phyloP scores from a whole-genome alignment of 2,113 vertebrate genomes.

The Genyomyrus donnyi region DNA sequence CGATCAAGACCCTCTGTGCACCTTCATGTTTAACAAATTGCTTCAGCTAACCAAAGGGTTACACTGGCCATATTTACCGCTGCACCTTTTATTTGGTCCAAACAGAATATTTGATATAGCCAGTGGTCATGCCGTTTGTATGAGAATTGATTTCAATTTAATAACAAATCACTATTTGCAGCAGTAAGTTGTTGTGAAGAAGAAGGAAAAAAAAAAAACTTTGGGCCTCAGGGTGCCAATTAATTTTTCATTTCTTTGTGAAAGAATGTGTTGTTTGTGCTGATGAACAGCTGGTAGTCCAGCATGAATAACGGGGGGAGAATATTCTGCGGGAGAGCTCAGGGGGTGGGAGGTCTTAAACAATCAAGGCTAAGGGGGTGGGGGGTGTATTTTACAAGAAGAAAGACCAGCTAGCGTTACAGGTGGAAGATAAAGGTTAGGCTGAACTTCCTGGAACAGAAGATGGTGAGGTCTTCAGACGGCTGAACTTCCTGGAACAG shows the following conservation, averaged over 20 bases:
- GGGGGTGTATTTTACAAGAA: background rate
- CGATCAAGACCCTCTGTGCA: background rate
- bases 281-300: conserved; percentile 22
- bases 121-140: conserved; percentile 21
- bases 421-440: conserved; percentile 11
- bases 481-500: background rate
- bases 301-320: background rate
- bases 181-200: conserved; percentile 10
- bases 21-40: background rate
- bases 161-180: conserved; percentile 22
- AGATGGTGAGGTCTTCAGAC: background rate
- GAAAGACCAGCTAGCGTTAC: background rate
- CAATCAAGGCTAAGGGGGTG: background rate
- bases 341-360: conserved; percentile 18
- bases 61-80: conserved; percentile 3
- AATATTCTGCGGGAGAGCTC: background rate
- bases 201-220: background rate
- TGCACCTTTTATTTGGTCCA: conserved; percentile 12
- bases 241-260: conserved; percentile 29
- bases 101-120: conserved; percentile 17
- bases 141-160: conserved; percentile 27
- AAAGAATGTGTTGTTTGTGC: conserved; percentile 17
- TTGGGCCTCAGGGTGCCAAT: conserved; percentile 25
- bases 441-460: background rate
- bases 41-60: background rate